Evolutionary conservation across 2,888 invertebrate genomes (phyloP).

Genomic region (Andrena minutula): DNA sequence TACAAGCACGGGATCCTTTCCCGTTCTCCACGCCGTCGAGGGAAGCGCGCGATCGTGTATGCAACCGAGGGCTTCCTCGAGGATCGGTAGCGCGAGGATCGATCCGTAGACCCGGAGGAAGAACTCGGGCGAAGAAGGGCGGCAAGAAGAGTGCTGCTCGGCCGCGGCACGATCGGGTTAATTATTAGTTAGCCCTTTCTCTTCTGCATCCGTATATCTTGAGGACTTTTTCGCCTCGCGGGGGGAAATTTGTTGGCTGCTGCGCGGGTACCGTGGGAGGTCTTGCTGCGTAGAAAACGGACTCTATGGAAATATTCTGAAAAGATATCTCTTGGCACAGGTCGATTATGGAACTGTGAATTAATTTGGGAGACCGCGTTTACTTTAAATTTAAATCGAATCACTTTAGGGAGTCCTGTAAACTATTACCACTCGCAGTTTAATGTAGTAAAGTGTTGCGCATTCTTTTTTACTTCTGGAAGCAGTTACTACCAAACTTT

Average conservation of each 20-base stretch:
- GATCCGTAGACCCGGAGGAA: slow-evolving; percentile 6
- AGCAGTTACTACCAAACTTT: neutral
- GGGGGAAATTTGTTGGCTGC: slow-evolving; percentile 22
- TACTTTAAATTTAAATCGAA: neutral
- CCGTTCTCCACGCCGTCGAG: neutral
- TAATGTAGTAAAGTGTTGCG: neutral
- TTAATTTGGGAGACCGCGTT: too few species aligned
- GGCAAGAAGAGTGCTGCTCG: slow-evolving; percentile 26
- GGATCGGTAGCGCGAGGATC: slow-evolving; percentile 25
- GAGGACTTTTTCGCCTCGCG: slow-evolving; percentile 29
- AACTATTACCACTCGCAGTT: neutral
- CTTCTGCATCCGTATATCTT: slow-evolving; percentile 33
- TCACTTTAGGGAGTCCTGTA: neutral
- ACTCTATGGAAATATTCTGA: slow-evolving; percentile 6
- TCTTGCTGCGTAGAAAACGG: slow-evolving; percentile 23
- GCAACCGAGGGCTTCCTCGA: slow-evolving; percentile 12
- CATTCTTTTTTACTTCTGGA: neutral
- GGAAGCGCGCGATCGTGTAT: slow-evolving; percentile 15
- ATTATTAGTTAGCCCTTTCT: slow-evolving; percentile 50
- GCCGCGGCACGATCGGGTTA: slow-evolving; percentile 41
- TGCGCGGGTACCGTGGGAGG: slow-evolving; percentile 28
- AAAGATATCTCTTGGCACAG: neutral
- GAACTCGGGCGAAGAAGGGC: slow-evolving; percentile 29
- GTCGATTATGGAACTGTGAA: too few species aligned
- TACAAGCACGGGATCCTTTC: slow-evolving; percentile 13